Base-by-base conservation (phyloP, 2,888 invertebrate genomes). In the Latrodectus elegans region DNA sequence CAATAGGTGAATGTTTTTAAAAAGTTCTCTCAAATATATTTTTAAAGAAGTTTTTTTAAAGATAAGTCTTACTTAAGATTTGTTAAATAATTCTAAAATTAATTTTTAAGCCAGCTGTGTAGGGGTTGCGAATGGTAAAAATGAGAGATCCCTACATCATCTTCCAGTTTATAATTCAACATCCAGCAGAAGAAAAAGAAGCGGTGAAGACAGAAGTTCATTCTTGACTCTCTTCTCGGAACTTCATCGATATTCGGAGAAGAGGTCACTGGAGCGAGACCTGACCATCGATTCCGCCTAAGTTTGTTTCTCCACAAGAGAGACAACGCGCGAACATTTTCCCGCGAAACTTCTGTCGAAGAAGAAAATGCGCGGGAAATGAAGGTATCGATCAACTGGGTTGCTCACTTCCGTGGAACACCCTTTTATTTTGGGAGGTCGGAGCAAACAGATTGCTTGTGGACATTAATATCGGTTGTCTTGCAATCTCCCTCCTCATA, bases 241-340 rank as follows among this genome's bases (percentile, higher is more conserved):
- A 60, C 49, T 49, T 22, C 22, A 53, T 55, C 55, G 64, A 26
- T 64, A n/a, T 15, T 17, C 60, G 17, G 53, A 9, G 60, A 60
- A 38, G 60, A 76, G 84, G 72, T 77, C 77, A 84, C 67, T 71
- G 71, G 77, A 71, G 84, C 84, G 78, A 71, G 81, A 81, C 74
- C 71, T 52, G 70, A 22, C 14, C 65, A 78, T 78, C 73, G 84
- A 84, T 84, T 84, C 72, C 22, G 15, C 17, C 4, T 10, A 49
- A 73, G 65, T 53, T 65, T 26, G 65, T 81, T 79, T 38, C 38
- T 38, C 53, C 73, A 65, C 38, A 2, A 38, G 9, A n/a, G 71
- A 53, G 67, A 78, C 73, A 78, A 60, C 77, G 64, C 71, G 76
- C 77, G 78, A 84, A 79, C 78, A 84, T 74, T 73, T 84, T 84